These are phyloP conservation scores for Tribolium freemani DNA, from an alignment of 2,888 invertebrate species.

Conservation along the genomic window DNA sequence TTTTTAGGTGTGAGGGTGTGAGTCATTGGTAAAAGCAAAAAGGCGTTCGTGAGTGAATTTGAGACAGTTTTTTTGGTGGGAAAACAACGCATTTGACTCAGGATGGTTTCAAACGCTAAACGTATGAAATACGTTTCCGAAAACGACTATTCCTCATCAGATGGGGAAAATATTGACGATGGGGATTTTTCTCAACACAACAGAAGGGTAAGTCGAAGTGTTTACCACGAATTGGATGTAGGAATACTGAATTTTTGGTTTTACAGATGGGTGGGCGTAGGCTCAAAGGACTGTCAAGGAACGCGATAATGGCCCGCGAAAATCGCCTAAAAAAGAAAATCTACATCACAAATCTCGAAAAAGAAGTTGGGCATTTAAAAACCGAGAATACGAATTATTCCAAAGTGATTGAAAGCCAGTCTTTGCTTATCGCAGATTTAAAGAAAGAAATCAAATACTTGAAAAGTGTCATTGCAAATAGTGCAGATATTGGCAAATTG, in stretches of 20 bases:
- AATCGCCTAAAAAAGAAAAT: conserved; percentile 75
- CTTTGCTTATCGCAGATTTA: conserved; percentile 68
- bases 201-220: conserved; percentile 55
- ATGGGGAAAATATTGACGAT: conserved; percentile 41
- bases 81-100: no score
- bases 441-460: conserved; percentile 72
- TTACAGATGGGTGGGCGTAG: not conserved
- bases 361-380: conserved; percentile 67
- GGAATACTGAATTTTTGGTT: no score
- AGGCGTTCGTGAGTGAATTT: not conserved
- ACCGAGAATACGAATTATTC: conserved; percentile 69
- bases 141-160: conserved; percentile 40
- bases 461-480: conserved; percentile 71
- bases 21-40: not conserved
- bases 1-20: no score
- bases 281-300: conserved; percentile 68
- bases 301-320: conserved; percentile 75
- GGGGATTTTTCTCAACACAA: conserved; percentile 43
- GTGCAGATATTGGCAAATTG: conserved; percentile 69
- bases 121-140: conserved; percentile 49
- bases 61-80: no score
- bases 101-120: conserved; percentile 36
- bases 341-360: conserved; percentile 72
- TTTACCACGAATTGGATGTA: not conserved
- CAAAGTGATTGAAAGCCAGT: conserved; percentile 69